Evolutionary conservation across 2,797 vertebrate species (phyloP).

Genomic region (Furcifer pardalis): DNA sequence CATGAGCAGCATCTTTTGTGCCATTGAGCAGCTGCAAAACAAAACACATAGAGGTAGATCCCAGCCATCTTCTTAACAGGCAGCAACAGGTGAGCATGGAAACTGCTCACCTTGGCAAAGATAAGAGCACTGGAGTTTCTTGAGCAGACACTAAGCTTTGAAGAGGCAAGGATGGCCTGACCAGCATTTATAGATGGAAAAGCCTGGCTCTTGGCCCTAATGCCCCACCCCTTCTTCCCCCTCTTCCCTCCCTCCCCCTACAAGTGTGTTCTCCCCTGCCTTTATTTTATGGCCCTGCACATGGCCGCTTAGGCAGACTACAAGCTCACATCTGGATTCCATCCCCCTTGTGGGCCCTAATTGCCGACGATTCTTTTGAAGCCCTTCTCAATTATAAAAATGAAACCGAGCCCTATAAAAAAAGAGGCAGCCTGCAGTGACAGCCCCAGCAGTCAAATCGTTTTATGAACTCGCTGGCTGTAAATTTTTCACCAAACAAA

Average conservation of each 20-base stretch:
- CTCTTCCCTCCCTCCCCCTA: not conserved
- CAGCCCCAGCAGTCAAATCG: accelerated
- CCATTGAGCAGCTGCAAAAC: not conserved
- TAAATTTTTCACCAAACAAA: not conserved
- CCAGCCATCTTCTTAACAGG: not conserved
- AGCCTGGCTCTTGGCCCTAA: not conserved
- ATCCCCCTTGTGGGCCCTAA: not conserved
- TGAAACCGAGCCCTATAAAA: not conserved
- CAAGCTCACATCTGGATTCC: slow-evolving; percentile 8
- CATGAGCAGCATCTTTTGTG: not conserved
- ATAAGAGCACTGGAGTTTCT: not conserved
- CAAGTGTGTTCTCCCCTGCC: not conserved
- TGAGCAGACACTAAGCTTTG: not conserved
- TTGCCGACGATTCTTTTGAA: slow-evolving; percentile 18
- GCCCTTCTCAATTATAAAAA: slow-evolving; percentile 22
- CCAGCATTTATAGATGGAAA: not conserved
- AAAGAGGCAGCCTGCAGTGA: slow-evolving; percentile 1
- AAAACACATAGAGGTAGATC: not conserved
- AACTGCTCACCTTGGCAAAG: not conserved
- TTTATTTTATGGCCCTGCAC: not conserved
- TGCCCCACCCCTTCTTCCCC: not conserved
- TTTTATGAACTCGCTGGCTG: slow-evolving; percentile 27
- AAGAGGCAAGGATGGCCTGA: not conserved
- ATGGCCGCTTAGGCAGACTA: not conserved
- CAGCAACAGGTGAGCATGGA: not conserved